Evolutionary conservation across 2,888 invertebrate species (phyloP).

Genomic region (Morpho achilles): DNA sequence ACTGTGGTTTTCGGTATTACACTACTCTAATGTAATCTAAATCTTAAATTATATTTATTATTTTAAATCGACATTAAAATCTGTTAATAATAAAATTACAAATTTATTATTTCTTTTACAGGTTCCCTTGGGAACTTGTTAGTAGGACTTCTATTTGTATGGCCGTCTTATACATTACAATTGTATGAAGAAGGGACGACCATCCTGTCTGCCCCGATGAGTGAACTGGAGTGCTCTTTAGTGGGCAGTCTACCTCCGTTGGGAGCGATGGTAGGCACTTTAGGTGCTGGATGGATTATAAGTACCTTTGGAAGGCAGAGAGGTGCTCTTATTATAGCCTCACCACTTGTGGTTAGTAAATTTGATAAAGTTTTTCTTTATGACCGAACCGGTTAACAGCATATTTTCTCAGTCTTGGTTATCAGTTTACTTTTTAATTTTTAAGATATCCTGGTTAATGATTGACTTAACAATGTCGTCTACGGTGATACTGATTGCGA

Average conservation of each 20-base stretch:
- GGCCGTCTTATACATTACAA: slow-evolving; percentile 78
- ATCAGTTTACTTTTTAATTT: slow-evolving; percentile 18
- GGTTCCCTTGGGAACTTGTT: slow-evolving; percentile 49
- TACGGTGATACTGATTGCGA: slow-evolving; percentile 63
- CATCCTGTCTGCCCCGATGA: slow-evolving; percentile 61
- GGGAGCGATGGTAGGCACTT: slow-evolving; percentile 72
- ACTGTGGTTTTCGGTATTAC: no score
- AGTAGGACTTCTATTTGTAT: slow-evolving; percentile 66
- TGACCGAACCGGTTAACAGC: no score
- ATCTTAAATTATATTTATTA: no score
- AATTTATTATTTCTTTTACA: slow-evolving; percentile 29
- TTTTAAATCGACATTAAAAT: no score
- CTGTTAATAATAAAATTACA: no score
- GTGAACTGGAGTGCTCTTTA: slow-evolving; percentile 69
- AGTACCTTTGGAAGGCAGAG: slow-evolving; percentile 75
- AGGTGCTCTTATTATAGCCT: slow-evolving; percentile 67
- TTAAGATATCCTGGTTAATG: slow-evolving; percentile 78
- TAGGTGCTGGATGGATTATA: slow-evolving; percentile 61
- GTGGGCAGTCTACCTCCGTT: slow-evolving; percentile 77
- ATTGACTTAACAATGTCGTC: slow-evolving; percentile 70
- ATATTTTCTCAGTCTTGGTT: no score
- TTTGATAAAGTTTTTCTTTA: neutral
- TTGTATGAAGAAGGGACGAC: slow-evolving; percentile 59
- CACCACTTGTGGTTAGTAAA: slow-evolving; percentile 70
- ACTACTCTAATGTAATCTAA: no score